A percentile compares a stretch with the other conserved stretches of the same genome.
Conservation (phyloP, 2,797 vertebrate species). For the Trachops cirrhosus region DNA sequence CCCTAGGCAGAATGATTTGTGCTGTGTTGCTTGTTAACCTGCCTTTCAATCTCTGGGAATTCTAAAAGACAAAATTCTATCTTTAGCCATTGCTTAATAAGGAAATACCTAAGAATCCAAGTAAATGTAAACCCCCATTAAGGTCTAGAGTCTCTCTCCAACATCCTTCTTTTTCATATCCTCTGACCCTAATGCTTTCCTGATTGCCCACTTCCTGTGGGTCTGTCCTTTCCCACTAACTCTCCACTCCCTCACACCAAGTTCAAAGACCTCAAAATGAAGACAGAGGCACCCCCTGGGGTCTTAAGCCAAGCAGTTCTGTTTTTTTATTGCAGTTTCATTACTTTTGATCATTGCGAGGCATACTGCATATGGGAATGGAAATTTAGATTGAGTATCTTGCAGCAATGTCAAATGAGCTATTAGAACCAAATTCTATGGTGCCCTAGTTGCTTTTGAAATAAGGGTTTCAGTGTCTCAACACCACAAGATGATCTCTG, state of each 20-base stretch:
- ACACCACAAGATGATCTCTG: background rate
- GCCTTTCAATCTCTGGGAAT: background rate
- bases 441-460: background rate
- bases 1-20: background rate
- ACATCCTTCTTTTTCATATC: background rate
- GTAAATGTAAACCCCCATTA: background rate
- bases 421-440: background rate
- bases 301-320: background rate
- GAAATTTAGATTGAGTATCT: constrained; percentile 52
- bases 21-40: background rate
- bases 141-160: background rate
- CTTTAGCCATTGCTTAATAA: background rate
- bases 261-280: background rate
- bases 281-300: background rate
- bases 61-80: background rate
- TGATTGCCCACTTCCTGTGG: background rate
- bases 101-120: constrained; percentile 5
- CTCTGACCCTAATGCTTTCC: background rate
- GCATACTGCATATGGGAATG: background rate
- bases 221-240: background rate
- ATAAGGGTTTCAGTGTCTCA: background rate
- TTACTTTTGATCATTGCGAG: constrained; percentile 24
- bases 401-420: constrained; percentile 37
- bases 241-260: background rate
- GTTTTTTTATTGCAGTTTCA: background rate